These are phyloP conservation scores for Meles meles DNA, from an alignment of 2,113 vertebrate species.

Conservation along the genomic window DNA sequence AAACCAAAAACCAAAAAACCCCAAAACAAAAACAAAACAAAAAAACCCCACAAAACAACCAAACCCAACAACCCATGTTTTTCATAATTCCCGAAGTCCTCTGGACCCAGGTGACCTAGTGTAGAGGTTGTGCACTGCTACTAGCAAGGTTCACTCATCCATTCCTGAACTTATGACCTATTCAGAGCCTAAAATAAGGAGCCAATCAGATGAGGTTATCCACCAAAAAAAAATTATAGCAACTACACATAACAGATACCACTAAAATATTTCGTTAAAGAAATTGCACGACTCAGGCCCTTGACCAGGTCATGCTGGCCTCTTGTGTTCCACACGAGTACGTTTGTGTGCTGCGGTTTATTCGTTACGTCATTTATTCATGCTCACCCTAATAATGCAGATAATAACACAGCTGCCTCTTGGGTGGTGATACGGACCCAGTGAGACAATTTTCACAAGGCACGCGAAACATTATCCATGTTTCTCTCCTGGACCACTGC, in stretches of 20 bases:
- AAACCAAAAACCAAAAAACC: not conserved
- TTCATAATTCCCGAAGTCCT: not conserved
- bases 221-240: not conserved
- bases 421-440: not conserved
- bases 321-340: accelerated
- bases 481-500: no score
- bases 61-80: not conserved
- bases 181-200: not conserved
- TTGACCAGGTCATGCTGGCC: not conserved
- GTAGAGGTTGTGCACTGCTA: not conserved
- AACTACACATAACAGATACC: not conserved
- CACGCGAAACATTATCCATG: no score
- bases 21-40: not conserved
- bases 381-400: not conserved
- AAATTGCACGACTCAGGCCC: not conserved
- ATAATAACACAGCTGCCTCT: not conserved
- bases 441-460: not conserved
- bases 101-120: not conserved
- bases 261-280: not conserved
- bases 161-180: not conserved
- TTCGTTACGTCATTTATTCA: not conserved
- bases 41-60: no score
- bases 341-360: not conserved
- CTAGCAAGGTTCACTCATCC: not conserved
- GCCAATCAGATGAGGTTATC: not conserved